Conservation (phyloP, 2,888 invertebrate species). For the Pyralis farinalis region DNA sequence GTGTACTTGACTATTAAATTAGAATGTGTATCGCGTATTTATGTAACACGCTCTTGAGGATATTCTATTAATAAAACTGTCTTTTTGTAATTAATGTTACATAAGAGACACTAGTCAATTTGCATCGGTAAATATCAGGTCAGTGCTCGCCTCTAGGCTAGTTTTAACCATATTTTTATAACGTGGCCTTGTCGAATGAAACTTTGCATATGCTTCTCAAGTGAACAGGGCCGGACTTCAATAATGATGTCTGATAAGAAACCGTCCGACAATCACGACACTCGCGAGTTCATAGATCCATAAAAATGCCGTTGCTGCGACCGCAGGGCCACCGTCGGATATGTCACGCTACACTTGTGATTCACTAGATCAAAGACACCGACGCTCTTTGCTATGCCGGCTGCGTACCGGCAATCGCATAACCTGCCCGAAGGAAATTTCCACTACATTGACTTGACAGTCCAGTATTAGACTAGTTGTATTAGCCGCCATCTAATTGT, state of each 20-base stretch:
- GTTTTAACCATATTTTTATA: background rate
- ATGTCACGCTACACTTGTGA: constrained; percentile 67
- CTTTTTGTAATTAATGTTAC: background rate
- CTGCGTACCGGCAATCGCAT: constrained; percentile 41
- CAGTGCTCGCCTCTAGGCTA: background rate
- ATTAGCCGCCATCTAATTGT: constrained; percentile 12
- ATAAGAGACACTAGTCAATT: background rate
- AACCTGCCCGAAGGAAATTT: constrained; percentile 45
- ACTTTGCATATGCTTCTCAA: background rate
- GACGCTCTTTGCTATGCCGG: constrained; percentile 47
- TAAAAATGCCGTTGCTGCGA: constrained; percentile 41
- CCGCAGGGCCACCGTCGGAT: constrained; percentile 45
- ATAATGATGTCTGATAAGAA: constrained; percentile 6
- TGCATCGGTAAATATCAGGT: background rate
- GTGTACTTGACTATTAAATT: constrained; percentile 22
- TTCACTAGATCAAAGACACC: constrained; percentile 56
- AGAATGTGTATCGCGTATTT: constrained; percentile 14
- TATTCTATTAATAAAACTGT: too few relatives aligned
- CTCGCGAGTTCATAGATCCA: constrained; percentile 52
- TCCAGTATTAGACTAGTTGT: constrained; percentile 7
- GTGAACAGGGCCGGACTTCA: constrained; percentile 7
- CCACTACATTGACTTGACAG: constrained; percentile 54
- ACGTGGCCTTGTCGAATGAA: background rate
- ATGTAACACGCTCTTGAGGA: background rate
- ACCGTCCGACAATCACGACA: constrained; percentile 5